These are phyloP conservation scores for Columba janthina DNA, from an alignment of 2,113 vertebrate species.

Conservation along the genomic window DNA sequence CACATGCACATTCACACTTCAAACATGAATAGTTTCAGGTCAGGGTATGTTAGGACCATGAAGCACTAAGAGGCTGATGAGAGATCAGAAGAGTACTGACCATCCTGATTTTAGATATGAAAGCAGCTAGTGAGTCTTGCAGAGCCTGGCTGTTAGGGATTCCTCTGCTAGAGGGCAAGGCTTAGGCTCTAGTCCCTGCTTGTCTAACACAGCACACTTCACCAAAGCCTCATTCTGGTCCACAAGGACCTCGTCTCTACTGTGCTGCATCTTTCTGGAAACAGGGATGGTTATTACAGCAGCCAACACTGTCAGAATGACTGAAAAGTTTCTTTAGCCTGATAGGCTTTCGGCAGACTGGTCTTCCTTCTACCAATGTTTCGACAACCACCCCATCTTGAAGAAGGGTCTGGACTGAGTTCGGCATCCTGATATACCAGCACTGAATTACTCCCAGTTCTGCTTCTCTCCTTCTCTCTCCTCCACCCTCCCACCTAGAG, in stretches of 20 bases:
- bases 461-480: background rate
- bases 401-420: background rate
- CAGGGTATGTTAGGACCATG: background rate
- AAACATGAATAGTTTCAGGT: background rate
- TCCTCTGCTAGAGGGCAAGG: background rate
- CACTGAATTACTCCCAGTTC: background rate
- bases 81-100: background rate
- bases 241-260: background rate
- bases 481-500: background rate
- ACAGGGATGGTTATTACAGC: background rate
- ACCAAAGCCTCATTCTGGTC: background rate
- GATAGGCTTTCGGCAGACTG: background rate
- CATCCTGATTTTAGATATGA: background rate
- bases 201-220: background rate
- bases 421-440: background rate
- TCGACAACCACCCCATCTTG: fast-evolving
- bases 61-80: background rate
- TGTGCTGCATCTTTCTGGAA: background rate
- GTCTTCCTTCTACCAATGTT: background rate
- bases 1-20: background rate
- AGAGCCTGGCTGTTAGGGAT: background rate
- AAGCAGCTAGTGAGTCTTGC: background rate
- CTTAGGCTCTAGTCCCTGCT: background rate
- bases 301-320: background rate
- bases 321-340: background rate